A percentile compares a stretch with the other conserved stretches of the same genome.
phyloP scores from a whole-genome alignment of 2,888 invertebrate species.

The Galeruca laticollis region DNA sequence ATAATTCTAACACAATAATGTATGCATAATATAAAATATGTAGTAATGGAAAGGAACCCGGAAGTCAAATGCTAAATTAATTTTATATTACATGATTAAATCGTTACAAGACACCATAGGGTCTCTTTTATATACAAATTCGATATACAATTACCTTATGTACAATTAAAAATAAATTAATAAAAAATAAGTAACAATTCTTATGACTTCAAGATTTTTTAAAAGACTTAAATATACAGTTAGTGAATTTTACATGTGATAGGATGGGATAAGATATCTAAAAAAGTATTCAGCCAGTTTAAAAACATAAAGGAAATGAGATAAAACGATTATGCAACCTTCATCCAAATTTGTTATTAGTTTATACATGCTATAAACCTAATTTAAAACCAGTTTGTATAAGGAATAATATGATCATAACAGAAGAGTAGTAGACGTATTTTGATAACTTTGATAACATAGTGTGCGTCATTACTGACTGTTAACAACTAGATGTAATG shows the following conservation, averaged over 20 bases:
- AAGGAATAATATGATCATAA: too few species aligned
- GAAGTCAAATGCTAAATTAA: conserved; percentile 62
- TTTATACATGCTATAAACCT: too few species aligned
- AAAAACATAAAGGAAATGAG: too few species aligned
- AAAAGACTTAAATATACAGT: conserved; percentile 37
- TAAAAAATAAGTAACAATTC: conserved; percentile 56
- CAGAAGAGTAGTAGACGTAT: too few species aligned
- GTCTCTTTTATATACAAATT: conserved; percentile 65
- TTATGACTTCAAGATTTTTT: conserved; percentile 60
- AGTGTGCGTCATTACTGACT: too few species aligned
- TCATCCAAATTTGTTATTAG: too few species aligned
- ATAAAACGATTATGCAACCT: too few species aligned
- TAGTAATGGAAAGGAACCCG: conserved; percentile 64
- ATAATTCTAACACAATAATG: conserved; percentile 64
- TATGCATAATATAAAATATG: conserved; percentile 66
- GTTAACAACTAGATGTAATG: too few species aligned
- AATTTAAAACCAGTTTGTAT: too few species aligned
- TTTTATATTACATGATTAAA: conserved; percentile 57
- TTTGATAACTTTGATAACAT: too few species aligned
- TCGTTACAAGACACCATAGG: conserved; percentile 66
- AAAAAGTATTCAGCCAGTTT: too few species aligned
- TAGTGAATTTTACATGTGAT: conserved; percentile 27
- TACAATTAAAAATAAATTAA: conserved; percentile 64
- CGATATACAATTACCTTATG: conserved; percentile 63
- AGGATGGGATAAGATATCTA: conserved; percentile 32